Evolutionary conservation across 2,113 vertebrate species (phyloP).

Genomic region (Rhombomys opimus): DNA sequence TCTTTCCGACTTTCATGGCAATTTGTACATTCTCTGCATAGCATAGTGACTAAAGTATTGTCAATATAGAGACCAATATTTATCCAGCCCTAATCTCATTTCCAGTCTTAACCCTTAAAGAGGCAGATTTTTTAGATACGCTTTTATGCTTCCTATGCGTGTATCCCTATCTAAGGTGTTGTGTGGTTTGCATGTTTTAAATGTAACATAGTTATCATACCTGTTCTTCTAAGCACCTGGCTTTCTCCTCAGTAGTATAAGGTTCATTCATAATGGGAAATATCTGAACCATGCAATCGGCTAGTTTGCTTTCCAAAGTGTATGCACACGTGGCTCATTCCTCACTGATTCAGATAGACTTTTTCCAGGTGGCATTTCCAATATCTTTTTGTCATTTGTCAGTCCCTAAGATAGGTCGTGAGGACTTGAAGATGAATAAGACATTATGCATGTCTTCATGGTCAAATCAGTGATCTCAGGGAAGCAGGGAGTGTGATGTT

Average conservation of each 20-base stretch:
- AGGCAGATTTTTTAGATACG: not conserved
- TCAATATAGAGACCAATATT: not conserved
- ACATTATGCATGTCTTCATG: not conserved
- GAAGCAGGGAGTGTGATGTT: not conserved
- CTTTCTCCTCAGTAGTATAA: not conserved
- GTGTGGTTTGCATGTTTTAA: slow-evolving; percentile 9
- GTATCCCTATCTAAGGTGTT: not conserved
- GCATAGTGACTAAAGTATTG: slow-evolving; percentile 32
- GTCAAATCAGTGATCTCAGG: not conserved
- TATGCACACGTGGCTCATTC: not conserved
- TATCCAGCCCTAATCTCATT: not conserved
- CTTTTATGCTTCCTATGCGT: not conserved
- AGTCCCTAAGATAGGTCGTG: not conserved
- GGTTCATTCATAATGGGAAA: not conserved
- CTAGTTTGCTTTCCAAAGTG: not conserved
- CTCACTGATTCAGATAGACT: not conserved
- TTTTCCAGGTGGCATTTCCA: not conserved
- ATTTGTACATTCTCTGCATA: not conserved
- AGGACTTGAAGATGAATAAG: not conserved
- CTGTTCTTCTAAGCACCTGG: not conserved
- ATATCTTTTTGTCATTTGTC: not conserved
- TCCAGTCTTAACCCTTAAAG: not conserved
- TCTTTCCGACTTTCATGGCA: not conserved
- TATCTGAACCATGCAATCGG: not conserved
- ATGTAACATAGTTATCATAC: not conserved